Base-by-base conservation (phyloP, 2,797 vertebrate species). In the Poeciliopsis gracilis region DNA sequence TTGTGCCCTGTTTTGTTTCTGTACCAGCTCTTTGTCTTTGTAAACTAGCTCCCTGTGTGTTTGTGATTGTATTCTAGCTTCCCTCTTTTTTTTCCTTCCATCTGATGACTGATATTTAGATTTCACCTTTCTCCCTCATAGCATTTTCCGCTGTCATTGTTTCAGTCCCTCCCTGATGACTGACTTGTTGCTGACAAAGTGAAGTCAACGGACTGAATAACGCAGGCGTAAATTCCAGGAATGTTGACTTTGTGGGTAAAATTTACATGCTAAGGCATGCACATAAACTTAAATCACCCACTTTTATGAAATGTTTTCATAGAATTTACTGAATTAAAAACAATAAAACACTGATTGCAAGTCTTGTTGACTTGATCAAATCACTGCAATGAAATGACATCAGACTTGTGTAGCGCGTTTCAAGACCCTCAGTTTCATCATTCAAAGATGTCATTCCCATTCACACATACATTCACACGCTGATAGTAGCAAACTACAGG, bases 251-350 rank as follows among this genome's bases (percentile, higher is more conserved):
- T 36, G 15, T 36, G 51, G 33, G 45, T 51, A 43, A 72, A 41
- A 15, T 45, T n/a, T 47, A 43, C 33, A 55, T 13, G 25, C 16
- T 43, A 41, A 1, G 8, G 1, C 2, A 1, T 13, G 9, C 10
- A 4, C n/a, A 8, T 43, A 10, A 28, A 51, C 72, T 59, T 43
- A 11, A 49, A 75, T 77, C 49, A 77, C 16, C 11, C 16, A 18
- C 6, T 18, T 36, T 63, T 63, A 20, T 33, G 13, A 33, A 33
- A 33, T 3, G 30, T 6, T 15, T 57, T n/a, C 25, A 25, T 12
- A 57, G 11, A n/a, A 51, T 57, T 76, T 4, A 0, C 45, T 38
- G 87, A 87, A 90, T 87, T 51, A 70, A 63, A 89, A 86, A 47
- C 38, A 46, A 28, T 25, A 51, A 84, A 80, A 75, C 79, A 82